Base-by-base conservation (phyloP, 2,888 invertebrate genomes). In the Germaria angustata region DNA sequence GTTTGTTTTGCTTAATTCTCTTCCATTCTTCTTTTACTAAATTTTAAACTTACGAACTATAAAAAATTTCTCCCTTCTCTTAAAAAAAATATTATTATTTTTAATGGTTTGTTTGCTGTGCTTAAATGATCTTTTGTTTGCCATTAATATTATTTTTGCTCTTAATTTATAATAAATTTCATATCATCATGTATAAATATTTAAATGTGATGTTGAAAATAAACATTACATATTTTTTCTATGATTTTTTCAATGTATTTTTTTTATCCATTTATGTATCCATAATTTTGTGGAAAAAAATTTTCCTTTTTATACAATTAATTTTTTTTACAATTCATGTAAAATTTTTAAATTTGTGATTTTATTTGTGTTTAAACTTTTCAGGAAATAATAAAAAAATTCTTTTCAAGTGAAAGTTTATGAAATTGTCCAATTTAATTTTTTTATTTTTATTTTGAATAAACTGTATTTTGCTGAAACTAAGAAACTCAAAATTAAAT, bases 21-120 rank as follows among this genome's bases (percentile, higher is more conserved):
- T 65, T 28, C 24, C 22, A 39, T 22, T 44, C 32, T 13, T 80
- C 39, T 72, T 80, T 66, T 72, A 34, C 72, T 80, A 72, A 77
- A 55, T 57, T 71, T 66, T 83, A 63, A 73, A 68, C 80, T 80
- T 83, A 82, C 69, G 65, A 75, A 66, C 76, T 80, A 83, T 71
- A 80, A 80, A 80, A 79, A 76, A 61, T 80, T 76, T 80, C 76
- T 77, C 63, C 59, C 55, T 76, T 80, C 46, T 41, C 51, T 75
- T 69, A 77, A 76, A 66, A 79, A 71, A 71, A 71, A 55, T 36
- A 46, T 22, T 55, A 20, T 73, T 71, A 53, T 34, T 22, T 65
- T 72, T 61, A 61, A 68, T 53, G 81, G 84, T 85, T 85, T 84
- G 84, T 84, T 84, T 75, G 81, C 72, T 51, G 69, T 82, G 81